These are phyloP conservation scores for Chymomyza procnemis DNA, from an alignment of 2,888 invertebrate genomes.

Conservation along the genomic window DNA sequence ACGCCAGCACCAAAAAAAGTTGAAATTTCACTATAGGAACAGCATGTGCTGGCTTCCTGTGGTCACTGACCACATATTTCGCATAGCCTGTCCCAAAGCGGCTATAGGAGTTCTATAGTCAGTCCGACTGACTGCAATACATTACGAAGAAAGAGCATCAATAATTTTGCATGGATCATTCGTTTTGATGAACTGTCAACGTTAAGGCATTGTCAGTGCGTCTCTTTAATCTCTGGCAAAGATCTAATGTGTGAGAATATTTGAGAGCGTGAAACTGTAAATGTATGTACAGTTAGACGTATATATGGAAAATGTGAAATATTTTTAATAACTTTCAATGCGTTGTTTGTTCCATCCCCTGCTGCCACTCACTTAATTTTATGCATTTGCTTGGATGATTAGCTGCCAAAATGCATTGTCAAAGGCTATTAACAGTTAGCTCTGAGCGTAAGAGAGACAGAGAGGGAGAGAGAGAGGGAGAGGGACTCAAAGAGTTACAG, in stretches of 20 bases:
- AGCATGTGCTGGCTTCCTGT: too few species aligned
- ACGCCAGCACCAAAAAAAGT: not conserved
- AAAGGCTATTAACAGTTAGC: not conserved
- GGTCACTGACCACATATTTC: too few species aligned
- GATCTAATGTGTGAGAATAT: slow-evolving; percentile 22
- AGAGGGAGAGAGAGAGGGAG: not conserved
- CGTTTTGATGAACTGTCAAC: slow-evolving; percentile 76
- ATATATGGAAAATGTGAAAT: slow-evolving; percentile 47
- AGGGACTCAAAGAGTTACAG: slow-evolving; percentile 59
- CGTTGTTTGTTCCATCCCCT: slow-evolving; percentile 15
- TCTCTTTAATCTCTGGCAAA: slow-evolving; percentile 24
- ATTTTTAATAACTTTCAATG: slow-evolving; percentile 57
- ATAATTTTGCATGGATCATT: slow-evolving; percentile 75
- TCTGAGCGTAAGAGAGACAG: not conserved
- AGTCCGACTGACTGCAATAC: not conserved
- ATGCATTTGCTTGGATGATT: slow-evolving; percentile 68
- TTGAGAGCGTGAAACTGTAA: slow-evolving; percentile 11
- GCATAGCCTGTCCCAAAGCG: too few species aligned
- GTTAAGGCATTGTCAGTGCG: slow-evolving; percentile 54
- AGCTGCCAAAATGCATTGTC: slow-evolving; percentile 63
- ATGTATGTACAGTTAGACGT: slow-evolving; percentile 3
- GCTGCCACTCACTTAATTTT: slow-evolving; percentile 62
- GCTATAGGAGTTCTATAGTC: too few species aligned
- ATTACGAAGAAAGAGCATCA: slow-evolving; percentile 7
- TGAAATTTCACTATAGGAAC: not conserved